These are phyloP conservation scores for Anseranas semipalmata DNA, from an alignment of 2,113 vertebrate genomes.

Conservation along the genomic window DNA sequence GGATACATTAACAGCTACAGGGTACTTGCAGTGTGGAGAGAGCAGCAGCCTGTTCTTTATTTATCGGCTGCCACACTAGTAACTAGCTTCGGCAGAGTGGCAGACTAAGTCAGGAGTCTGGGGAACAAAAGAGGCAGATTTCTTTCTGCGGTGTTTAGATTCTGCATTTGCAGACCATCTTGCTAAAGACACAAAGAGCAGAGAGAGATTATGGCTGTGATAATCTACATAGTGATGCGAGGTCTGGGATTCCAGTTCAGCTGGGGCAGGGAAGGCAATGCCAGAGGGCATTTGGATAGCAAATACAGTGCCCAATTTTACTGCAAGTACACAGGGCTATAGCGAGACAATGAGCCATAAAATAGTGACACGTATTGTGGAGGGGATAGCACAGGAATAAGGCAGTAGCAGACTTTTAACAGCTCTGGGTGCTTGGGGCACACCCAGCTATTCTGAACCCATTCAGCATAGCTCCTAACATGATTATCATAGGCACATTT, in stretches of 20 bases:
- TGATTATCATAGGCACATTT: neutral
- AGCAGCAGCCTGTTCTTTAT: slow-evolving; percentile 1
- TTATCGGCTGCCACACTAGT: neutral
- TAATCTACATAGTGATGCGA: neutral
- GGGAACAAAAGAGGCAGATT: slow-evolving; percentile 4
- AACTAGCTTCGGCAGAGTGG: slow-evolving; percentile 5
- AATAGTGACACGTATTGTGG: neutral
- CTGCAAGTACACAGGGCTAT: neutral
- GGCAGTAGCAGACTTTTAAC: neutral
- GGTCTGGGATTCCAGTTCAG: neutral
- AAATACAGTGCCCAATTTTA: neutral
- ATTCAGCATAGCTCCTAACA: neutral
- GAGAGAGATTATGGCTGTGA: neutral
- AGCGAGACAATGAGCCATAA: neutral
- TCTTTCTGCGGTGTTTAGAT: neutral
- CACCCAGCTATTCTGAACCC: neutral
- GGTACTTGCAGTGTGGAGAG: neutral
- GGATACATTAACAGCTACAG: neutral
- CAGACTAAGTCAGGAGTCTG: neutral
- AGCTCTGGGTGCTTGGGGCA: neutral
- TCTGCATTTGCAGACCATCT: neutral
- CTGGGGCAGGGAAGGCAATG: neutral
- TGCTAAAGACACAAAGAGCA: neutral
- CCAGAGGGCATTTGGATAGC: neutral
- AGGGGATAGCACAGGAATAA: neutral